phyloP scores from a whole-genome alignment of 2,797 vertebrate genomes.

The Rhinichthys osculus region DNA sequence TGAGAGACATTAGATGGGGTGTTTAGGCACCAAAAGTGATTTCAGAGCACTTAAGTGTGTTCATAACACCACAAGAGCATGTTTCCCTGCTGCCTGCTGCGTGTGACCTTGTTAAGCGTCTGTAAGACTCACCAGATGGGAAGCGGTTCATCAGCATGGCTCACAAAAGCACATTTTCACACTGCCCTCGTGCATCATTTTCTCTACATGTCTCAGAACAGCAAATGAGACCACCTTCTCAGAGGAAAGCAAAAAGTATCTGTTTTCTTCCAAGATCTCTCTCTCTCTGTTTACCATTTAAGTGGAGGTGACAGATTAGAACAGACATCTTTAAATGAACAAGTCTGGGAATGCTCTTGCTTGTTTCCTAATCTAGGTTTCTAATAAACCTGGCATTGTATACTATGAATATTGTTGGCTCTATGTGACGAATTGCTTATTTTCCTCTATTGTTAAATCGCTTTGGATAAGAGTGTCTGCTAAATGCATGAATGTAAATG shows the following conservation, averaged over 20 bases:
- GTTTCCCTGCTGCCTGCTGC: constrained; percentile 32
- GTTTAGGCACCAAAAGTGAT: not conserved
- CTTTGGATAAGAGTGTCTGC: not conserved
- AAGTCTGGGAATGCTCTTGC: constrained; percentile 7
- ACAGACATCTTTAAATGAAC: constrained; percentile 37
- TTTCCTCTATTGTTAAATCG: not conserved
- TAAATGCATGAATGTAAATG: not conserved
- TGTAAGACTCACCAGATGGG: constrained; percentile 38
- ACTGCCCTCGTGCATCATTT: constrained; percentile 34
- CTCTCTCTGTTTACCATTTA: constrained; percentile 21
- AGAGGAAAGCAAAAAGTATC: constrained; percentile 4
- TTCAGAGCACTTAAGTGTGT: constrained; percentile 37
- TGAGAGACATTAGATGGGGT: constrained; percentile 5
- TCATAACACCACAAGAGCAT: constrained; percentile 31
- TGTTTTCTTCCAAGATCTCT: constrained; percentile 19
- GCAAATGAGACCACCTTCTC: constrained; percentile 19
- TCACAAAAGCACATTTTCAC: constrained; percentile 43
- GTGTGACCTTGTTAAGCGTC: constrained; percentile 50
- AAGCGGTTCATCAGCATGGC: constrained; percentile 33
- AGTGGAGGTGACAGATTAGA: constrained; percentile 21
- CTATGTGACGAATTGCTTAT: constrained; percentile 6
- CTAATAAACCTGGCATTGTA: constrained; percentile 1
- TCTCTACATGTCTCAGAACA: constrained; percentile 23
- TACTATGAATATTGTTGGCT: not conserved
- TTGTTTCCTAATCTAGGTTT: constrained; percentile 16